These are phyloP conservation scores for Emydura subglobosa DNA, from an alignment of 2,113 vertebrate species.

Conservation along the genomic window DNA sequence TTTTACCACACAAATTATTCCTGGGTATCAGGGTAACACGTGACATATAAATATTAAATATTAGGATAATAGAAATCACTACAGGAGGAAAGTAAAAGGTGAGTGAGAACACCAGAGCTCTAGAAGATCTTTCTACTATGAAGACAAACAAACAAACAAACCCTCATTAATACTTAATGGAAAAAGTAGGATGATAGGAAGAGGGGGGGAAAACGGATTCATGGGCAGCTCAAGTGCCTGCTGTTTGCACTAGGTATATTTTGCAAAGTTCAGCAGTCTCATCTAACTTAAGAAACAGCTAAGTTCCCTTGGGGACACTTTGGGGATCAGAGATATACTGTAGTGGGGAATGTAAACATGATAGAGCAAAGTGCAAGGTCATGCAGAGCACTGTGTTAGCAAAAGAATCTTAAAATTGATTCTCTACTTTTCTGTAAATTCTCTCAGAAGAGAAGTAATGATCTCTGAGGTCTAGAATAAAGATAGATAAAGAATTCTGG, in stretches of 20 bases:
- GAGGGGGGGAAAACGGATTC: not conserved
- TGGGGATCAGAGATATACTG: constrained; percentile 70
- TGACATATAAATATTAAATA: not conserved
- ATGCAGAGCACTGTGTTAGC: constrained; percentile 69
- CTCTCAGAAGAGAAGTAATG: constrained; percentile 48
- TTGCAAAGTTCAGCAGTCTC: constrained; percentile 54
- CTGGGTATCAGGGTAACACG: not conserved
- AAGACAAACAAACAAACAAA: rapidly evolving
- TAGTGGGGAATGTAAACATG: constrained; percentile 76
- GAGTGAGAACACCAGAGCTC: not conserved
- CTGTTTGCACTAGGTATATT: constrained; percentile 12
- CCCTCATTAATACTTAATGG: not conserved
- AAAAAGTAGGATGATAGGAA: not conserved
- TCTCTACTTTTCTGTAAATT: constrained; percentile 72
- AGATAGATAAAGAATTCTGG: constrained; percentile 15
- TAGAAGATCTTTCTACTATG: not conserved
- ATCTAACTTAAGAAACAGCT: constrained; percentile 64
- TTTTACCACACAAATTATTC: not conserved
- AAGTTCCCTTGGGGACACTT: constrained; percentile 73
- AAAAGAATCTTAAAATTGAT: constrained; percentile 74
- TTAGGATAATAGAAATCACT: not conserved
- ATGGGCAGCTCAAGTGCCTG: not conserved
- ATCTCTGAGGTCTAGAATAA: constrained; percentile 27
- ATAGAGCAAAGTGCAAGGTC: constrained; percentile 74
- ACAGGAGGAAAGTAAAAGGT: not conserved